Percentiles rank a stretch among this genome's conserved stretches.
phyloP scores from a whole-genome alignment of 2,888 invertebrate genomes.

The Elysia crispata region DNA sequence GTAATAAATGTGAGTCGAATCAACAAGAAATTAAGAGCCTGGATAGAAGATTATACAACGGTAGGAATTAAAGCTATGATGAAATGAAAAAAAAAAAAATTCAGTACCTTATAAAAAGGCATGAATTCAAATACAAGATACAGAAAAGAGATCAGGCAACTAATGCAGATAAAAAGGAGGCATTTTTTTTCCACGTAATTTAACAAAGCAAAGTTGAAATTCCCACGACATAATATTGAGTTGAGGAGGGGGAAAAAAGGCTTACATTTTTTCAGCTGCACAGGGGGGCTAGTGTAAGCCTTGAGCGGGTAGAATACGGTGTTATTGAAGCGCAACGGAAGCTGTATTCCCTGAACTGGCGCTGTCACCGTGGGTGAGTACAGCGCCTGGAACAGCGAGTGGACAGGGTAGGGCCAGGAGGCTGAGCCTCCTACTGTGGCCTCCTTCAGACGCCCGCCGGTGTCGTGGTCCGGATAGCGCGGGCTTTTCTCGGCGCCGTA shows the following conservation, averaged over 20 bases:
- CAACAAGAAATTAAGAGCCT: too few species aligned
- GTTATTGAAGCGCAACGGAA: slow-evolving; percentile 62
- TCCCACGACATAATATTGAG: background rate
- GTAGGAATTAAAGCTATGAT: too few species aligned
- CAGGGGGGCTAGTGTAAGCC: slow-evolving; percentile 70
- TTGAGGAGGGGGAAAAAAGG: slow-evolving; percentile 52
- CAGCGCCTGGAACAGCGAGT: slow-evolving; percentile 52
- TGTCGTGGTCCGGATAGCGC: background rate
- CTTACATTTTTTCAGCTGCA: slow-evolving; percentile 73
- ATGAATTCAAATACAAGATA: too few species aligned
- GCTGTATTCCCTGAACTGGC: slow-evolving; percentile 57
- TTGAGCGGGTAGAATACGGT: slow-evolving; percentile 59
- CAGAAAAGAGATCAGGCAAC: too few species aligned
- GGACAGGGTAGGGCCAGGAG: slow-evolving; percentile 51
- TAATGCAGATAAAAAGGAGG: too few species aligned
- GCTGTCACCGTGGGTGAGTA: slow-evolving; percentile 55
- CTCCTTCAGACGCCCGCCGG: background rate
- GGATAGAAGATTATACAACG: too few species aligned
- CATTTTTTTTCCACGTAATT: too few species aligned
- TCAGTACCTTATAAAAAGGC: too few species aligned
- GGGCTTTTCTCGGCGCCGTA: background rate
- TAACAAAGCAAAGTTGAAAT: too few species aligned
- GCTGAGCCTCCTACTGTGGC: slow-evolving; percentile 21
- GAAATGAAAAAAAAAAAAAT: too few species aligned
- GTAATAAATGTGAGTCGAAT: too few species aligned